Evolutionary conservation across 2,113 vertebrate species (phyloP).

Genomic region (Semicossyphus pulcher): DNA sequence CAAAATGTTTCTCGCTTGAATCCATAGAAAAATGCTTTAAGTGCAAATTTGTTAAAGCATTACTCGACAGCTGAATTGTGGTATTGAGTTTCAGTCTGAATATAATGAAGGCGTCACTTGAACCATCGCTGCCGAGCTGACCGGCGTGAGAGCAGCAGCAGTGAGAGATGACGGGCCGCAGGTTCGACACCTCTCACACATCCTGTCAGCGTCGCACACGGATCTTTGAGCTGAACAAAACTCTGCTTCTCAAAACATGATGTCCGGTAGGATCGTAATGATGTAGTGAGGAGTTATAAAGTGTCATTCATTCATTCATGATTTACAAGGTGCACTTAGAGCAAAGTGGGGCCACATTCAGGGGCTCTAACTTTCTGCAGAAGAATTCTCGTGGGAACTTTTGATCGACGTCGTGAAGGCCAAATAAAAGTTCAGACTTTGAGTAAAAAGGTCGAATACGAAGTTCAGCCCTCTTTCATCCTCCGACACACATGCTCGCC

Average conservation of each 20-base stretch:
- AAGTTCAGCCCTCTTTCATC: neutral
- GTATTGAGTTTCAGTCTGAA: slow-evolving; percentile 12
- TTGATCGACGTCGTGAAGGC: neutral
- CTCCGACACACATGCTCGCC: neutral
- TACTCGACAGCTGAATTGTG: neutral
- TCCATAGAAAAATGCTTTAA: slow-evolving; percentile 9
- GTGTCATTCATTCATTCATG: no score
- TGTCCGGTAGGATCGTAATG: neutral
- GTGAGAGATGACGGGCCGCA: neutral
- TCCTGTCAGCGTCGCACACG: neutral
- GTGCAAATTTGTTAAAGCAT: neutral
- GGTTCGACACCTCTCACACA: neutral
- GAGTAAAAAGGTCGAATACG: neutral
- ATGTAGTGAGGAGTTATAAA: neutral
- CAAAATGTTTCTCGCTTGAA: neutral
- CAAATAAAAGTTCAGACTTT: neutral
- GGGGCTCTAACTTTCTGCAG: neutral
- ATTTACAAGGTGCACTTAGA: neutral
- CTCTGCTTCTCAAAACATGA: neutral
- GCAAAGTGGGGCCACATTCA: neutral
- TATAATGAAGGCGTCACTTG: slow-evolving; percentile 17
- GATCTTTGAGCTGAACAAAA: neutral
- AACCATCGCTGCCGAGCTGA: neutral
- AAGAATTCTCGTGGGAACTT: neutral
- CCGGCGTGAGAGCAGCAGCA: no score